Percentiles rank a stretch among this genome's conserved stretches.
Conservation (phyloP, 2,888 invertebrate genomes). For the Litoditis marina region DNA sequence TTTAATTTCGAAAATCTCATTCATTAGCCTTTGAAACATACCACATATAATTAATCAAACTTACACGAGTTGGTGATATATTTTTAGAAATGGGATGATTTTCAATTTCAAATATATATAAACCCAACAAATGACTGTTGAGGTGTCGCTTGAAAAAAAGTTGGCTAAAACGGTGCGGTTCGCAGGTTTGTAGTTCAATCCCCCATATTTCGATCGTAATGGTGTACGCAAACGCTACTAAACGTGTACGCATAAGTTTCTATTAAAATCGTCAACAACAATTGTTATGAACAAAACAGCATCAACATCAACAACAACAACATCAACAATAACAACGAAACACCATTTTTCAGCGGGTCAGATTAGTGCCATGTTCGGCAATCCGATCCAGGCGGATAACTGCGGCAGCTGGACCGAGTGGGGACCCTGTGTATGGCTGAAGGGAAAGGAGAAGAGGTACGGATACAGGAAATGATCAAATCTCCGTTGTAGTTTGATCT, state of each 20-base stretch:
- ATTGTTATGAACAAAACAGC: neutral
- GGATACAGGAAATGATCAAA: neutral
- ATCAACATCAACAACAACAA: neutral
- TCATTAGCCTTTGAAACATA: neutral
- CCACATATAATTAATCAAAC: no score
- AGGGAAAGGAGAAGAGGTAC: conserved; percentile 45
- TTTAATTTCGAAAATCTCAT: neutral
- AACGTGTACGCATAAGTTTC: no score
- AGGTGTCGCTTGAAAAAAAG: no score
- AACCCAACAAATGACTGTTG: no score
- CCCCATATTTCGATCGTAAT: no score
- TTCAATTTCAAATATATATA: no score
- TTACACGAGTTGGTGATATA: no score
- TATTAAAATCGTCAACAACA: neutral
- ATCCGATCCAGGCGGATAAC: conserved; percentile 52
- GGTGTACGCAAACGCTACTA: no score
- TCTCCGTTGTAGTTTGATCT: no score
- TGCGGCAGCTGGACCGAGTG: conserved; percentile 57
- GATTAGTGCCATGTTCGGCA: conserved; percentile 58
- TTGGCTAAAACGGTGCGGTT: no score
- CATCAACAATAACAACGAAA: neutral
- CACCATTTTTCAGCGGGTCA: conserved; percentile 37
- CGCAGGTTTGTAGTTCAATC: no score
- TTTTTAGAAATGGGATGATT: no score
- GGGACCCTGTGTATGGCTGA: conserved; percentile 60